Evolutionary conservation across 64 coral and sea anemone species (phyloP).

Genomic region (Montipora capricornis): DNA sequence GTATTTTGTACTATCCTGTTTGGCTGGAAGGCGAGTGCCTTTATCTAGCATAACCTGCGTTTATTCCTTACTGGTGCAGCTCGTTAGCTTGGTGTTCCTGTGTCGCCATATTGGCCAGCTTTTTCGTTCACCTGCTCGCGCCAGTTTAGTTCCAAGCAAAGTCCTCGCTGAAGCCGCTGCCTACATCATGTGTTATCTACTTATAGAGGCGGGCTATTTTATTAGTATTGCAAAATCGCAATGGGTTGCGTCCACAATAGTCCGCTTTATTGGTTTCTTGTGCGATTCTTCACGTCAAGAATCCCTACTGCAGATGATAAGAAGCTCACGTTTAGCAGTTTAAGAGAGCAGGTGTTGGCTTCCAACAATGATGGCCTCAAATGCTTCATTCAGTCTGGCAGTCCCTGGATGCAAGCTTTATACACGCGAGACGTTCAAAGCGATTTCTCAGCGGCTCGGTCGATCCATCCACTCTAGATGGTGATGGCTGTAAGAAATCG

Average conservation of each 20-base stretch:
- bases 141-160: no score
- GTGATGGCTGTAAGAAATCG: conserved; percentile 48
- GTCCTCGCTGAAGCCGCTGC: neutral
- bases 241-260: neutral
- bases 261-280: conserved; percentile 17
- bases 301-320: conserved; percentile 19
- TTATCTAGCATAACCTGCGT: neutral
- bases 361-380: conserved; percentile 14
- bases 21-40: conserved; percentile 47
- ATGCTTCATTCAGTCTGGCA: conserved; percentile 42
- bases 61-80: neutral
- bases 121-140: no score
- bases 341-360: conserved; percentile 20
- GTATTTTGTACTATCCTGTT: conserved; percentile 20
- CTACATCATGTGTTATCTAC: conserved; percentile 30
- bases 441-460: conserved; percentile 9
- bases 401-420: conserved; percentile 42
- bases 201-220: conserved; percentile 16
- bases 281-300: conserved; percentile 21
- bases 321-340: conserved; percentile 18
- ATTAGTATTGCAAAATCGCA: neutral
- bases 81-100: no score
- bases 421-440: conserved; percentile 25
- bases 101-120: no score
- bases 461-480: conserved; percentile 16